Base-by-base conservation (phyloP, 2,113 vertebrate genomes). In the Romanogobio albipinnatus region DNA sequence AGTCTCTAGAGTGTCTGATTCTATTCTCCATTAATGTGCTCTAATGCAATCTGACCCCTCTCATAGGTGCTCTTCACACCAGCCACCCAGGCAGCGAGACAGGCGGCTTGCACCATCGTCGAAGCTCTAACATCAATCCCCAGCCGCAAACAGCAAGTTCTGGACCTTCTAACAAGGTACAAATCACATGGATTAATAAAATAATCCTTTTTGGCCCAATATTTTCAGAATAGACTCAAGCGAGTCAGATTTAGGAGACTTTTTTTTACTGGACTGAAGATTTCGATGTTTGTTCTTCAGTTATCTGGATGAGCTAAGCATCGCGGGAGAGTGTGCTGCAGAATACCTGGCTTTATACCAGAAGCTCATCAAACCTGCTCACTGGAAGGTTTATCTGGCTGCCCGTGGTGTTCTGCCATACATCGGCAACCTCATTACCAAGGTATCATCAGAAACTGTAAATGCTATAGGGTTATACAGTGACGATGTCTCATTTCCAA, bases 321-420 rank as follows among this genome's bases (percentile, higher is more conserved):
- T 97, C 10, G 98, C 98, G 19, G 98, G 98, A 0, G 98, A 99
- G 86, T 99, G 98, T 93, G 98, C 98, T 0, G 97, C 96, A 0
- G 98, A 99, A 91, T 99, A 99, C 92, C 90, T 99, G 87, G 96
- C 95, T 0, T 93, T 99, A 73, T 99, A 99, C 86, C 98, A 99
- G 94, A 99, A 99, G 76, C 95, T 99, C 86, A 99, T 98, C 93
- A 96, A 97, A 83, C 97, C 97, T 0, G 95, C 97, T 19, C 97
- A 99, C 91, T 99, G 98, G 98, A 99, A 99, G 87, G 95, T 99
- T 82, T 99, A 99, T 91, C 93, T 99, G 85, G 97, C 98, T 3
- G 98, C 98, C 1, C 93, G 98, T 2, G 98, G 98, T 0, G 98
- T 99, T 87, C 93, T 99, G 87, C 98, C 98, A 29, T 98, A 99